A percentile compares a stretch with the other conserved stretches of the same genome.
Evolutionary conservation across 2,113 vertebrate species (phyloP).

Genomic region (Tragelaphus strepsiceros): DNA sequence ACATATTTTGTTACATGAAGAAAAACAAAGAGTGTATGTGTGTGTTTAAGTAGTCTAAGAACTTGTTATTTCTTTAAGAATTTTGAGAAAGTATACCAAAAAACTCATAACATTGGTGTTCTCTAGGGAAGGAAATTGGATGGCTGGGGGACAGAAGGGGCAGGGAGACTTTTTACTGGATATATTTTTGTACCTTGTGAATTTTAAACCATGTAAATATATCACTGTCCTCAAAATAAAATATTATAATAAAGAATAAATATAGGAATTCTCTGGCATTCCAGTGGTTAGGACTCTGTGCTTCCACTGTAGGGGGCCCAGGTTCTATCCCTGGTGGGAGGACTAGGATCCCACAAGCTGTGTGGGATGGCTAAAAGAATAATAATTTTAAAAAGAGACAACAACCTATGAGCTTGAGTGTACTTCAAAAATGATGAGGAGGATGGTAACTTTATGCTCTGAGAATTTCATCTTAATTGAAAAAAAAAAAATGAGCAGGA

Average conservation of each 20-base stretch:
- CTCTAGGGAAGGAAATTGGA: not conserved
- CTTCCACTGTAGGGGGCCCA: not conserved
- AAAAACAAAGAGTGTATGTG: not conserved
- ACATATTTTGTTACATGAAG: not conserved
- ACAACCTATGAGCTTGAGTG: not conserved
- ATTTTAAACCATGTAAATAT: not conserved
- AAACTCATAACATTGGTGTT: not conserved
- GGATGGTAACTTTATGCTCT: not conserved
- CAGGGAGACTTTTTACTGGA: not conserved
- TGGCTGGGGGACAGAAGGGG: not conserved
- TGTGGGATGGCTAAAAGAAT: fast-evolving
- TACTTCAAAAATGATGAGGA: not conserved
- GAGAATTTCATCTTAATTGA: not conserved
- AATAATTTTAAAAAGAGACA: not conserved
- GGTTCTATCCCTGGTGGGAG: not conserved
- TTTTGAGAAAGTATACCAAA: not conserved
- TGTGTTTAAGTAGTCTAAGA: not conserved
- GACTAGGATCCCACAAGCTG: not conserved
- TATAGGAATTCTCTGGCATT: not conserved
- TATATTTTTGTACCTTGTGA: not conserved
- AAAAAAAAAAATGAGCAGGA: not conserved
- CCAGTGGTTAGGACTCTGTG: not conserved
- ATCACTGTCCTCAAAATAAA: not conserved
- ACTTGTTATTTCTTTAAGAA: not conserved
- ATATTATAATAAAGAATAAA: not conserved